Conservation (phyloP, 2,113 vertebrate genomes). For the Catagonus wagneri region DNA sequence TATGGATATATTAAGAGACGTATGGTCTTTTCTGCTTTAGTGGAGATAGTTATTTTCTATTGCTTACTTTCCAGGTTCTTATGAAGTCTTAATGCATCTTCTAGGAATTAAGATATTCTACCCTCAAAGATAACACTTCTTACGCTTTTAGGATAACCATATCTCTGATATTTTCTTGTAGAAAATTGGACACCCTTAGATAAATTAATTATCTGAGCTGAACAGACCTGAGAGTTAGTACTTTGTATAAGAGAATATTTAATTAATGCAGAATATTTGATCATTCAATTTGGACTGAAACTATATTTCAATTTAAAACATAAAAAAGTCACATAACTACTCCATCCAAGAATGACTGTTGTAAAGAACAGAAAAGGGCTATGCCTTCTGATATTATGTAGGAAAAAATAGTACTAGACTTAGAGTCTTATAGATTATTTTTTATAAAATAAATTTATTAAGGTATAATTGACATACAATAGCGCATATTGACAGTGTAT, state of each 20-base stretch:
- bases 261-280: background rate
- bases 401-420: background rate
- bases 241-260: background rate
- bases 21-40: background rate
- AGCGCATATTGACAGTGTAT: background rate
- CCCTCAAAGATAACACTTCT: background rate
- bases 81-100: background rate
- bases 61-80: background rate
- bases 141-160: background rate
- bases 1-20: background rate
- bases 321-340: background rate
- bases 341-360: background rate
- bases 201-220: background rate
- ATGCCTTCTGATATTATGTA: background rate
- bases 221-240: background rate
- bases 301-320: background rate
- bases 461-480: background rate
- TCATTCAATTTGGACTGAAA: background rate
- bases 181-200: background rate
- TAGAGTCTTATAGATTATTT: background rate
- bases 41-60: background rate
- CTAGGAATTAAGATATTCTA: conserved; percentile 21
- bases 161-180: background rate
- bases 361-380: background rate
- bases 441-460: background rate